These are phyloP conservation scores for Nasonia giraulti DNA, from an alignment of 1,140 invertebrate species.

Conservation along the genomic window DNA sequence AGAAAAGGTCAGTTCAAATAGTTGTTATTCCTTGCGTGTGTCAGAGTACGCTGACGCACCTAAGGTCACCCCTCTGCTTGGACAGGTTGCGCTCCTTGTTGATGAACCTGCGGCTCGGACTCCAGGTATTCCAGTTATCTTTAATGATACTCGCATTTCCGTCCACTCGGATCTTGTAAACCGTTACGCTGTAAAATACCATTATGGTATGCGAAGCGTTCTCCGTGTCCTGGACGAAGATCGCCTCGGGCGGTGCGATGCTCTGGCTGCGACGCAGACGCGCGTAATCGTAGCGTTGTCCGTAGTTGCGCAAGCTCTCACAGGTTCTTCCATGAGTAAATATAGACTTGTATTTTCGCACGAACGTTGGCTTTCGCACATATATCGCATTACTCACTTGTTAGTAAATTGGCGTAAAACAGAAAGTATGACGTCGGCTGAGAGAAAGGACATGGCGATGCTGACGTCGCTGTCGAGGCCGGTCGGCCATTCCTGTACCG, in stretches of 20 bases:
- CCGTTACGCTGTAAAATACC: slow-evolving; percentile 63
- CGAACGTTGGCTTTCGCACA: not conserved
- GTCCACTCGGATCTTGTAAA: slow-evolving; percentile 67
- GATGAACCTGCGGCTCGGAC: slow-evolving; percentile 49
- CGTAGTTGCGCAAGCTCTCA: not conserved
- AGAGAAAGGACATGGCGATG: slow-evolving; percentile 42
- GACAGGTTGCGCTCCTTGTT: not conserved
- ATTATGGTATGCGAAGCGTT: not conserved
- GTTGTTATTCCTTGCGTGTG: too few relatives aligned
- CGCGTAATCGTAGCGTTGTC: slow-evolving; percentile 22
- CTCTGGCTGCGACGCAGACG: slow-evolving; percentile 57
- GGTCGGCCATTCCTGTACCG: slow-evolving; percentile 44
- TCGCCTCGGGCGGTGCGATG: not conserved
- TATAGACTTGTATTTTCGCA: not conserved
- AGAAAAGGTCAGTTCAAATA: too few relatives aligned
- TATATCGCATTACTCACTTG: not conserved
- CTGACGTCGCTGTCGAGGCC: slow-evolving; percentile 47
- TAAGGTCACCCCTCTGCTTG: slow-evolving; percentile 25
- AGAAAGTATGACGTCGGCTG: not conserved
- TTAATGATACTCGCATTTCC: slow-evolving; percentile 67
- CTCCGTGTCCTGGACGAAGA: slow-evolving; percentile 14
- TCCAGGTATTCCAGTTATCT: slow-evolving; percentile 67
- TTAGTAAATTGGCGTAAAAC: slow-evolving; percentile 37
- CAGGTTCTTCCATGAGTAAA: slow-evolving; percentile 23
- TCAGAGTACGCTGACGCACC: not conserved